Conservation (phyloP, 2,797 vertebrate genomes). For the Ctenopoma kingsleyae region DNA sequence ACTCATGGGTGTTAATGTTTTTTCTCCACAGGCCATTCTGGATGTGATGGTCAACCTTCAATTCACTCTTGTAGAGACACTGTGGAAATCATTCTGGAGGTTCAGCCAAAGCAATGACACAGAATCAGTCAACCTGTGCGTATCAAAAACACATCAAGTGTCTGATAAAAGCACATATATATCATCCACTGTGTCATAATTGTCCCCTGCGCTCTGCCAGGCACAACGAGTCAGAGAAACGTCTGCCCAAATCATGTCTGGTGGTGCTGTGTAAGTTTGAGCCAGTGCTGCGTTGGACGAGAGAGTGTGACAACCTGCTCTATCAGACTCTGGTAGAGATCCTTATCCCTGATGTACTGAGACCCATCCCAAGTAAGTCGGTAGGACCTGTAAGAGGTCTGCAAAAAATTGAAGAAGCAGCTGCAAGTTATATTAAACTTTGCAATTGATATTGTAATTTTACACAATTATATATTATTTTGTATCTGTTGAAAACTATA, state of each 20-base stretch:
- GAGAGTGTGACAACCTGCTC: slow-evolving; percentile 91
- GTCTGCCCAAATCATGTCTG: slow-evolving; percentile 90
- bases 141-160: slow-evolving; percentile 4
- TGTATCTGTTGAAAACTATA: too few species aligned
- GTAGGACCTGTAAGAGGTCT: background rate
- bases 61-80: slow-evolving; percentile 93
- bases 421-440: too few species aligned
- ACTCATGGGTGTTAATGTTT: slow-evolving; percentile 11
- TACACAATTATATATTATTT: too few species aligned
- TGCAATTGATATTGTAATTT: too few species aligned
- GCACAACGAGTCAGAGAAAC: slow-evolving; percentile 92
- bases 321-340: slow-evolving; percentile 95
- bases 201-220: slow-evolving; percentile 60
- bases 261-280: slow-evolving; percentile 93
- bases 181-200: background rate
- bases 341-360: slow-evolving; percentile 92
- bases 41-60: slow-evolving; percentile 96
- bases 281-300: slow-evolving; percentile 90
- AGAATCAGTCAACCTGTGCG: slow-evolving; percentile 87
- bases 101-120: slow-evolving; percentile 87
- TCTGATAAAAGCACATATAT: background rate
- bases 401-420: too few species aligned
- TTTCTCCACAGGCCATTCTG: slow-evolving; percentile 87
- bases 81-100: slow-evolving; percentile 97
- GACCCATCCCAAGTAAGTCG: slow-evolving; percentile 93